Conservation (phyloP, 1,140 invertebrate species). For the Drosophila burlai region DNA sequence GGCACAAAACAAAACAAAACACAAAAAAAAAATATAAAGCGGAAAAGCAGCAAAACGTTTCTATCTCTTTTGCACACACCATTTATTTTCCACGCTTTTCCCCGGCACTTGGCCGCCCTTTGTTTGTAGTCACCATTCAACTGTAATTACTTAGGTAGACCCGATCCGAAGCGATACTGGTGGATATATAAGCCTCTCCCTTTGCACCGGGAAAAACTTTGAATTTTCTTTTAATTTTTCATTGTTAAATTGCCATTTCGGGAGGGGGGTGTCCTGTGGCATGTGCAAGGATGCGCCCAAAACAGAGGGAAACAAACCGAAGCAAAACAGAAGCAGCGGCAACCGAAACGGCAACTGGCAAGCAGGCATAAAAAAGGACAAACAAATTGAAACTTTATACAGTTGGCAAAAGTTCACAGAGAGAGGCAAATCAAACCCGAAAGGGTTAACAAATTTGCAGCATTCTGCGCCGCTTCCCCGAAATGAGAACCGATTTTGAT, state of each 20-base stretch:
- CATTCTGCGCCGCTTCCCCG: slow-evolving; percentile 24
- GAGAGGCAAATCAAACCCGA: slow-evolving; percentile 39
- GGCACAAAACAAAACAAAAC: slow-evolving; percentile 26
- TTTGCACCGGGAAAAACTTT: slow-evolving; percentile 66
- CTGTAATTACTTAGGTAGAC: slow-evolving; percentile 79
- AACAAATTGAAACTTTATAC: slow-evolving; percentile 59
- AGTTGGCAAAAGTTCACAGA: slow-evolving; percentile 45
- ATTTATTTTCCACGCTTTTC: slow-evolving; percentile 39
- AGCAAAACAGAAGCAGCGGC: slow-evolving; percentile 17
- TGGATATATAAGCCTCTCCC: slow-evolving; percentile 63
- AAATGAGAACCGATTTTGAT: slow-evolving; percentile 49
- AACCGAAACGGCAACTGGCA: slow-evolving; percentile 1
- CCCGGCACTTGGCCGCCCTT: slow-evolving; percentile 7
- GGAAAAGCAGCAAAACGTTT: slow-evolving; percentile 62
- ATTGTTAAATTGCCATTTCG: slow-evolving; percentile 81
- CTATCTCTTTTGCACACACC: slow-evolving; percentile 47
- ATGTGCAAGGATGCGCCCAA: slow-evolving; percentile 45
- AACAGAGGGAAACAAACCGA: slow-evolving; percentile 18
- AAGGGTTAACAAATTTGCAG: slow-evolving; percentile 50
- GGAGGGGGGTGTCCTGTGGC: background rate
- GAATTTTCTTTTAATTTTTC: slow-evolving; percentile 83
- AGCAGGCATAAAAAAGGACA: slow-evolving; percentile 29
- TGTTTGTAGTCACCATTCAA: slow-evolving; percentile 77
- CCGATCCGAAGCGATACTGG: slow-evolving; percentile 49
- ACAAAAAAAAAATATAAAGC: slow-evolving; percentile 20